Evolutionary conservation across 2,113 vertebrate genomes (phyloP).

Genomic region (Chascanopsetta lugubris): DNA sequence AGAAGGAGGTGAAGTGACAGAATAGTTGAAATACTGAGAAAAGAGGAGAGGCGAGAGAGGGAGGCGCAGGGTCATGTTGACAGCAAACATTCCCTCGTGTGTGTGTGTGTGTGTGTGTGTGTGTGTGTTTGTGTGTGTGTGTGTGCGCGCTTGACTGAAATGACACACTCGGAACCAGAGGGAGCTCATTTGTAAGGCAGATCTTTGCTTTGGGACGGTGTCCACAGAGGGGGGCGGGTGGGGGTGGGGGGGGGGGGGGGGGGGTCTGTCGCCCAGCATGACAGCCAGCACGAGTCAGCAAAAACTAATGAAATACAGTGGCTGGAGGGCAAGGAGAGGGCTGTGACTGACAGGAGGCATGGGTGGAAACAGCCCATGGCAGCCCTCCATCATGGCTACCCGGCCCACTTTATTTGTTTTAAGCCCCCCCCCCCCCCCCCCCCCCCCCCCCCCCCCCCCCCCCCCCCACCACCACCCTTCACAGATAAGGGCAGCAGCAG

Average conservation of each 20-base stretch:
- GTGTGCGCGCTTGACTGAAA: conserved; percentile 29
- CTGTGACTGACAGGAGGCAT: conserved; percentile 76
- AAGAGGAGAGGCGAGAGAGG: conserved; percentile 19
- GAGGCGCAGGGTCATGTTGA: conserved; percentile 56
- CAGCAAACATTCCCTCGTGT: conserved; percentile 28
- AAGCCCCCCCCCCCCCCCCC: conserved; percentile 39
- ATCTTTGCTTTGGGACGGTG: conserved; percentile 60
- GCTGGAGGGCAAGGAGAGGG: conserved; percentile 62
- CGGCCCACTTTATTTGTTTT: conserved; percentile 53
- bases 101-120: neutral
- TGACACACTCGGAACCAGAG: conserved; percentile 54
- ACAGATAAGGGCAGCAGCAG: conserved; percentile 59
- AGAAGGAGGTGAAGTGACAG: conserved; percentile 50
- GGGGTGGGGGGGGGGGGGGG: conserved; percentile 59
- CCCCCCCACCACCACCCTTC: conserved; percentile 30
- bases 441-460: conserved; percentile 32
- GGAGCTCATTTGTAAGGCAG: conserved; percentile 80
- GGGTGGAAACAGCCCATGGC: conserved; percentile 65
- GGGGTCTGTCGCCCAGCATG: conserved; percentile 62
- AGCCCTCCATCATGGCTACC: conserved; percentile 59
- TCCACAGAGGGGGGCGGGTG: conserved; percentile 58
- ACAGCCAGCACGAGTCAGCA: conserved; percentile 77
- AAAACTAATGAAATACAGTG: conserved; percentile 78
- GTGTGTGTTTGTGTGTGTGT: neutral
- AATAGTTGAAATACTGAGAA: conserved; percentile 53